These are phyloP conservation scores for Semaprochilodus insignis DNA, from an alignment of 2,797 vertebrate genomes.

Conservation along the genomic window DNA sequence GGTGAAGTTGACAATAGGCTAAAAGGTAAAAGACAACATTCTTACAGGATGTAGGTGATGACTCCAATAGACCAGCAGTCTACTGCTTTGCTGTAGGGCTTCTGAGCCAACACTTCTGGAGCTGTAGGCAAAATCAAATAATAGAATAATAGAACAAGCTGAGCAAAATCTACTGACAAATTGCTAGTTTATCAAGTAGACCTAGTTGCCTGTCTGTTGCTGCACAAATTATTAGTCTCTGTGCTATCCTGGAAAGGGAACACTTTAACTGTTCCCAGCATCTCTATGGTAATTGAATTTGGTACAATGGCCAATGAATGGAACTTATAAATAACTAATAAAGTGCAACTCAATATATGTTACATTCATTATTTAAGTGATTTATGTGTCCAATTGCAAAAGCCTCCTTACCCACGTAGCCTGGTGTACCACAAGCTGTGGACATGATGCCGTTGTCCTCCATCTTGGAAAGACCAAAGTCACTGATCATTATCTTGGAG, in stretches of 20 bases:
- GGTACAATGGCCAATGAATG: not conserved
- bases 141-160: not conserved
- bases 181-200: not conserved
- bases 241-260: not conserved
- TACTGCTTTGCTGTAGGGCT: constrained; percentile 84
- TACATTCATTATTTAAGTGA: not conserved
- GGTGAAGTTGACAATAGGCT: not conserved
- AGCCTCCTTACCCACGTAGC: constrained; percentile 89
- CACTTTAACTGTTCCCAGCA: not conserved
- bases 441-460: constrained; percentile 94
- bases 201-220: not conserved
- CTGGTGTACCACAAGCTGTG: constrained; percentile 95
- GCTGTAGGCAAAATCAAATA: constrained; percentile 73
- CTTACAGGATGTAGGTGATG: constrained; percentile 98
- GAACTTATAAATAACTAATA: not conserved
- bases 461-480: constrained; percentile 97
- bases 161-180: not conserved
- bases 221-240: not conserved
- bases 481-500: constrained; percentile 98
- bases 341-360: too few relatives aligned
- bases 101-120: constrained; percentile 86
- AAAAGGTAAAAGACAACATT: not conserved
- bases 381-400: not conserved
- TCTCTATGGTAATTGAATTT: not conserved
- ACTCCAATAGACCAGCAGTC: constrained; percentile 99